Conservation (phyloP, 2,888 invertebrate species). For the Luperina testacea region DNA sequence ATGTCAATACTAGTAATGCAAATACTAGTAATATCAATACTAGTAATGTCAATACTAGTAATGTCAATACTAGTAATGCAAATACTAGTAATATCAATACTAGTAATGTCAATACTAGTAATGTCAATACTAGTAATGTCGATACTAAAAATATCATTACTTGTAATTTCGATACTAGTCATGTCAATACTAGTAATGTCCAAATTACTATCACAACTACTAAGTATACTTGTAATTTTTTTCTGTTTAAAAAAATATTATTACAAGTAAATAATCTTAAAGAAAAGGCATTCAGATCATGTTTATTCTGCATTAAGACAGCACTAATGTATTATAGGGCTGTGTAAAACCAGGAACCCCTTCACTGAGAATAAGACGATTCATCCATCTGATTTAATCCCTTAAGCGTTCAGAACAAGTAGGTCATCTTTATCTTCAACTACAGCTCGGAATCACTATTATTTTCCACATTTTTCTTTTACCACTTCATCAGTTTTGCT, state of each 20-base stretch:
- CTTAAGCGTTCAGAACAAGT: conserved; percentile 10
- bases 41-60: too few relatives aligned
- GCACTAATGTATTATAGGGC: neutral
- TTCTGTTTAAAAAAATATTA: too few relatives aligned
- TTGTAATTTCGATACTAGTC: too few relatives aligned
- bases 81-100: too few relatives aligned
- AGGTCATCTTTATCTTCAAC: neutral
- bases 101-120: too few relatives aligned
- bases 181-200: neutral
- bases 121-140: too few relatives aligned
- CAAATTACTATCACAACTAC: neutral
- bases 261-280: neutral
- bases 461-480: neutral
- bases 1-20: too few relatives aligned
- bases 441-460: neutral
- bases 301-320: conserved; percentile 11
- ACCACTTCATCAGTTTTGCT: neutral
- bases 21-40: too few relatives aligned
- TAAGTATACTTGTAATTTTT: too few relatives aligned
- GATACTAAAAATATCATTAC: too few relatives aligned
- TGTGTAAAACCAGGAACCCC: conserved; percentile 8
- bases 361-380: conserved; percentile 33
- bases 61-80: too few relatives aligned
- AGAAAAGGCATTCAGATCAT: neutral
- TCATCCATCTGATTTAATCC: conserved; percentile 39